Percentiles rank a stretch among this genome's conserved stretches.
These are phyloP conservation scores for Propithecus coquereli DNA, from an alignment of 2,113 vertebrate species.

Conservation along the genomic window DNA sequence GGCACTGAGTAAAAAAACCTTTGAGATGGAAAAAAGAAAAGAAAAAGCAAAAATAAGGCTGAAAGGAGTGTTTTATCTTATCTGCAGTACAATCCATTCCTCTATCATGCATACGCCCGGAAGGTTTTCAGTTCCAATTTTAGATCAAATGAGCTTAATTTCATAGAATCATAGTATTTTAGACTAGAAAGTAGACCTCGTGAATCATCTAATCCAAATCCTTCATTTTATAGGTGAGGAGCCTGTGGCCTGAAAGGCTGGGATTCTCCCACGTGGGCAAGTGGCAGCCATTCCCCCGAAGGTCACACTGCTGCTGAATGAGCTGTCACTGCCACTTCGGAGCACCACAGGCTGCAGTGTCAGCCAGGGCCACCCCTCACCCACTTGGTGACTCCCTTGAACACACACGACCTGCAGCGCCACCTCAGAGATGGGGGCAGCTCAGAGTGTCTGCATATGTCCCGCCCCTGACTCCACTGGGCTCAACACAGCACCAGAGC, in stretches of 20 bases:
- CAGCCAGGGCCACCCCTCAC: background rate
- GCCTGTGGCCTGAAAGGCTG: background rate
- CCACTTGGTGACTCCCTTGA: background rate
- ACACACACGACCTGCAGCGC: background rate
- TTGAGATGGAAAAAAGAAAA: too few relatives aligned
- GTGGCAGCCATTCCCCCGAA: background rate
- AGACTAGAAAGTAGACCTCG: background rate
- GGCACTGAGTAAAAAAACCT: background rate
- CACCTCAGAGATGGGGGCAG: accelerated
- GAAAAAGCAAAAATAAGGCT: background rate
- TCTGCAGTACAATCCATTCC: background rate
- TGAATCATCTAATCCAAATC: background rate
- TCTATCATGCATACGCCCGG: background rate
- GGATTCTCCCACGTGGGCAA: background rate
- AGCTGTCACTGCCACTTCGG: background rate
- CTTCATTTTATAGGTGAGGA: background rate
- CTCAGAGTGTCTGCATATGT: background rate
- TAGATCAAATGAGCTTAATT: slow-evolving; percentile 18
- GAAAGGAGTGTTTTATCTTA: background rate
- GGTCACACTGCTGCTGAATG: background rate
- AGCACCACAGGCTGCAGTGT: background rate
- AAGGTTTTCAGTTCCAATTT: background rate
- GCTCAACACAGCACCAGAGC: background rate
- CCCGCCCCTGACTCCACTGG: background rate
- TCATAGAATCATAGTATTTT: background rate